Conservation (phyloP, 2,113 vertebrate species). For the Gallinago media region DNA sequence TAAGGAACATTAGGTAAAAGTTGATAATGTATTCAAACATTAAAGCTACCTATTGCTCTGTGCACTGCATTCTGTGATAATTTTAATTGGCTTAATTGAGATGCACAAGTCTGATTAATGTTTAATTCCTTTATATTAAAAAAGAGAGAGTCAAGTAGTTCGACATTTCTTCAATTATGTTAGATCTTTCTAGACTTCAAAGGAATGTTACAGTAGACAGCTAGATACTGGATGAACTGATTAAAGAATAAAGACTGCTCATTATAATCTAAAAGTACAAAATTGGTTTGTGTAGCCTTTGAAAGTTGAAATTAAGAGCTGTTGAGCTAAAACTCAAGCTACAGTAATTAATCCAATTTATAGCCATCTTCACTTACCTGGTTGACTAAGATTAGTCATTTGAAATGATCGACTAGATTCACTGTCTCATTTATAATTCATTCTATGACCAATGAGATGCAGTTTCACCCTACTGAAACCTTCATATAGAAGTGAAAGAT, state of each 20-base stretch:
- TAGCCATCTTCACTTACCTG: conserved; percentile 80
- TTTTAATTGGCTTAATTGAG: conserved; percentile 90
- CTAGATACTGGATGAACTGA: conserved; percentile 81
- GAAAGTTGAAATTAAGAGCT: conserved; percentile 85
- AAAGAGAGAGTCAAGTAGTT: conserved; percentile 86
- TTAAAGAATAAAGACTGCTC: conserved; percentile 89
- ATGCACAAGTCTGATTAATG: conserved; percentile 87
- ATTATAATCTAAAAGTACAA: conserved; percentile 89
- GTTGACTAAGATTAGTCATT: conserved; percentile 80
- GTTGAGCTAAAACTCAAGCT: conserved; percentile 83
- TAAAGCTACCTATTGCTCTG: conserved; percentile 82
- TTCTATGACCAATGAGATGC: conserved; percentile 45
- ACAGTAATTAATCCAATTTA: conserved; percentile 87
- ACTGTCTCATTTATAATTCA: conserved; percentile 67
- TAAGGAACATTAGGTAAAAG: conserved; percentile 75
- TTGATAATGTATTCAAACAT: conserved; percentile 82
- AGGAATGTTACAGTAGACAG: conserved; percentile 85
- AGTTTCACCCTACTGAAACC: conserved; percentile 12
- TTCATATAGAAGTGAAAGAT: conserved; percentile 13
- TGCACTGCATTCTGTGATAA: conserved; percentile 82
- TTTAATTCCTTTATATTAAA: conserved; percentile 89
- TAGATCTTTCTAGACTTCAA: conserved; percentile 87
- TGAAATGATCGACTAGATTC: conserved; percentile 78
- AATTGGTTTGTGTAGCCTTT: conserved; percentile 87
- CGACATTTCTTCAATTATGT: conserved; percentile 90